Evolutionary conservation across 2,888 invertebrate species (phyloP), one percentile per base, ranked within the genome.

Genomic region (Bellardia pandia): DNA sequence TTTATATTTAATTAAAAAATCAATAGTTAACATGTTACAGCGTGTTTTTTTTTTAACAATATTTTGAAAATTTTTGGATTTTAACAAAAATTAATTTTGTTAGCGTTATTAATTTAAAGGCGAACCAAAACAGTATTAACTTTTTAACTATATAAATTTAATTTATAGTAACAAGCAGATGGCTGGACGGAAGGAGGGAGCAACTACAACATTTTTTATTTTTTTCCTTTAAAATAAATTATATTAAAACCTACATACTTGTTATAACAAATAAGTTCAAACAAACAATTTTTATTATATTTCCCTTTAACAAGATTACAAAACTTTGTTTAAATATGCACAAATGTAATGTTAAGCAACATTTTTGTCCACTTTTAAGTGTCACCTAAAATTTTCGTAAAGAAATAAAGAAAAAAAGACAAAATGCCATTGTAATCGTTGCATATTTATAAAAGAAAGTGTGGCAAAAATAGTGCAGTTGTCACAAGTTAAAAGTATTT

Each of bases 1-100:
- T 81, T 85, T 80, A 84, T 84, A 86, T 86, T 86, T 77, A 86
- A 84, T 86, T 86, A 84, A 85, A 87, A 86, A 87, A 87, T 87
- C 86, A 81, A 87, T 87, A 87, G 51, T 77, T 87, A 77, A 77
- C 85, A 87, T 78, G 80, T 86, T 80, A 84, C 66, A 74, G 68
- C 40, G 58, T 30, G 72, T 53, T 62, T 69, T 56, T 74, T 69
- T 53, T 53, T 23, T 23, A 23, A 40, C 23, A 76, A 69, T 40
- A 16, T 13, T 42, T 30, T 60, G 42, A 51, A 40, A 3, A 30
- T 53, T n/a, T 62, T 79, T 53, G 30, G 53, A 48, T 42, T 16
- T 37, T 69, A 71, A 51, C 37, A 48, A 64, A 62, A 75, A 5
- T 48, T 48, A 68, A 64, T 62, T 53, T 42, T 30, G 4, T 45